A percentile compares a stretch with the other conserved stretches of the same genome.
Evolutionary conservation across 2,888 invertebrate genomes (phyloP).

Genomic region (Entomobrya proxima): DNA sequence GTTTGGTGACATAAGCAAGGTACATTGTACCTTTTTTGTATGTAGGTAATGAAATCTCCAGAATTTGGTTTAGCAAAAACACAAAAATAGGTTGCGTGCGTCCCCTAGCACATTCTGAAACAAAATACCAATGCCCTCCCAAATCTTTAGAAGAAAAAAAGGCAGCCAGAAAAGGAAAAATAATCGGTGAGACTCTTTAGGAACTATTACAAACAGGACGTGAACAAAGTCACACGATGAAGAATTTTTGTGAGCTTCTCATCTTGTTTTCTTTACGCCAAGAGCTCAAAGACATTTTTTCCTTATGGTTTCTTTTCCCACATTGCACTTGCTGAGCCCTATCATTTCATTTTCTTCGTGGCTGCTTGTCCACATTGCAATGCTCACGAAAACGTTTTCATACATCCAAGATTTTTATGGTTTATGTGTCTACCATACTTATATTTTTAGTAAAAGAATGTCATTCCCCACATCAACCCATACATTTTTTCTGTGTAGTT

Average conservation of each 20-base stretch:
- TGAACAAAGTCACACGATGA: conserved; percentile 23
- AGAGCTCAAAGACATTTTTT: neutral
- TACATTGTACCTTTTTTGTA: neutral
- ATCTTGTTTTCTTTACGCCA: too few species aligned
- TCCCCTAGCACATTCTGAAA: neutral
- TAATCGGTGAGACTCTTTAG: conserved; percentile 32
- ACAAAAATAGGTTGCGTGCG: too few species aligned
- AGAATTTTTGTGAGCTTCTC: neutral
- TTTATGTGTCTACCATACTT: conserved; percentile 39
- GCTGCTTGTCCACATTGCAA: conserved; percentile 52
- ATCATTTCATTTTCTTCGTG: conserved; percentile 50
- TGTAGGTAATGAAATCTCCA: neutral
- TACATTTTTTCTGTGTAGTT: neutral
- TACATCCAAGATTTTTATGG: conserved; percentile 56
- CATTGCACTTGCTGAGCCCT: conserved; percentile 41
- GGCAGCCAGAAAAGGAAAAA: conserved; percentile 47
- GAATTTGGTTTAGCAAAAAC: neutral
- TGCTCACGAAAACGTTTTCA: conserved; percentile 46
- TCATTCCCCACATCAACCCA: conserved; percentile 24
- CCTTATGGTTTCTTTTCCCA: conserved; percentile 18
- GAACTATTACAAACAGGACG: neutral
- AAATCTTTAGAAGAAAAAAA: neutral
- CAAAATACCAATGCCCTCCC: neutral
- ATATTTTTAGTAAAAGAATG: conserved; percentile 26
- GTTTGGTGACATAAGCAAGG: neutral